These are phyloP conservation scores for Dendrocincla fuliginosa DNA, from an alignment of 2,797 vertebrate genomes.

Conservation along the genomic window DNA sequence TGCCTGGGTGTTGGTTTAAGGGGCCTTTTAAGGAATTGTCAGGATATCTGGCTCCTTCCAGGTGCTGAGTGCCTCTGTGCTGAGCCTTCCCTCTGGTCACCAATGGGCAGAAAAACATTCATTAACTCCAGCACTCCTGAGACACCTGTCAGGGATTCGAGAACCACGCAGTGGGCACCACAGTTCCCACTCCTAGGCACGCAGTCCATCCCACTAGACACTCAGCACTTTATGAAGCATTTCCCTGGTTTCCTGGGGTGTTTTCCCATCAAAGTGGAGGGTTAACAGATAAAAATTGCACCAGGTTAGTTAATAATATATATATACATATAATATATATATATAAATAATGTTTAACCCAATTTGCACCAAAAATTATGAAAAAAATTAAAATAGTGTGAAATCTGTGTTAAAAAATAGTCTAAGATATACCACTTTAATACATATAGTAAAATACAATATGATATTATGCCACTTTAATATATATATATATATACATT, in stretches of 20 bases:
- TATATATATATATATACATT: background rate
- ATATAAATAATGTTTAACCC: too few species aligned
- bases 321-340: background rate
- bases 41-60: background rate
- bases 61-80: background rate
- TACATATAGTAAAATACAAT: background rate
- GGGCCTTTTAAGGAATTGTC: conserved; percentile 17
- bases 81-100: background rate
- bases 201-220: rapidly evolving
- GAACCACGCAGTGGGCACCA: background rate
- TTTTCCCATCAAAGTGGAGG: background rate
- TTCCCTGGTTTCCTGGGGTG: rapidly evolving
- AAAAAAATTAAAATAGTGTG: background rate
- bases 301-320: rapidly evolving
- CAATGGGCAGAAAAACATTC: background rate
- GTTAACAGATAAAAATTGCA: too few species aligned
- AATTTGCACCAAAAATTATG: rapidly evolving
- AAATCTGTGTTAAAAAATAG: too few species aligned
- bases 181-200: rapidly evolving
- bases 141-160: rapidly evolving
- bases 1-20: conserved; percentile 23
- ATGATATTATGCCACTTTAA: background rate
- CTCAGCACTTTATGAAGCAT: background rate
- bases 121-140: rapidly evolving
- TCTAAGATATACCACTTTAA: background rate